Base-by-base conservation (phyloP, 2,888 invertebrate species). In the Pteria penguin region DNA sequence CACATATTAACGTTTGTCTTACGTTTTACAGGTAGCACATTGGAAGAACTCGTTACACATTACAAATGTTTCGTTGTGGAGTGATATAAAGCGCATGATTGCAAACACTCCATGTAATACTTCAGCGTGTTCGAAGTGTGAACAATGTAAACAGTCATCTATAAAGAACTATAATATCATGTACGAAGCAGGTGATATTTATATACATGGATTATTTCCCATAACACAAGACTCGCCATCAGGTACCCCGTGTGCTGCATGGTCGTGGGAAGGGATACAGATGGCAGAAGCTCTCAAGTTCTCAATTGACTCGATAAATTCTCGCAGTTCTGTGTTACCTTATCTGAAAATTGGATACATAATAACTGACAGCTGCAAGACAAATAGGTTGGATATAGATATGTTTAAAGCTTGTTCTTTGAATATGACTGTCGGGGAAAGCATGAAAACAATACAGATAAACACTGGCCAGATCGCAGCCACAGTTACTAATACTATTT, bases 151-250 rank as follows among this genome's bases (percentile, higher is more conserved):
- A n/a, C n/a, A n/a, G n/a, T n/a, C n/a, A n/a, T n/a, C n/a, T n/a
- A n/a, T 18, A 45, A 45, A 45, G 8, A 45, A 45, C 14, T 11
- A 45, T 45, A 11, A 11, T 11, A 45, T 45, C 45, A 72, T 78
- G 55, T 22, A 57, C 0, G 55, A 72, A 14, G 55, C 74, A 26
- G 81, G 78, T 1, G 78, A 79, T 22, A 52, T 76, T 0, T 71
- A 66, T 33, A 65, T 84, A 29, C 76, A 76, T 4, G 84, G 81
- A 4, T 60, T 80, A 4, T 80, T 84, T 14, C 83, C 85, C n/a
- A 65, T 85, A 2, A 76, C 78, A 31, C 11, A 67, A 32, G 27
- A 22, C 3, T 72, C 72, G 4, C 4, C 5, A 22, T 24, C 27
- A 32, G 76, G 76, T 3, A 26, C 58, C 8, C 2, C 24, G 24